These are phyloP conservation scores for Ursus arctos DNA, from an alignment of 2,113 vertebrate genomes.

Conservation along the genomic window DNA sequence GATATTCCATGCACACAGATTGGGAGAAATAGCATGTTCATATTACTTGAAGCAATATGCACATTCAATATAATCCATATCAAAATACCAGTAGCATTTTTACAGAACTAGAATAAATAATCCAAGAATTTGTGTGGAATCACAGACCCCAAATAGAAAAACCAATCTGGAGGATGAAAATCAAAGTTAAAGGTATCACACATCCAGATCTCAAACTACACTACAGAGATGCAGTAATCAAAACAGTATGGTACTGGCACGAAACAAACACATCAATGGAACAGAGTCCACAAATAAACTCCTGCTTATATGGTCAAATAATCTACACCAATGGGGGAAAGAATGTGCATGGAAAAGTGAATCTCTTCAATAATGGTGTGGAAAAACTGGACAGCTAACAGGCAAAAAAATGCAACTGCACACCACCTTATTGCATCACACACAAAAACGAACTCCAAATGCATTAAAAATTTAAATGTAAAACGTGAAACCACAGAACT, in stretches of 20 bases:
- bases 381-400: not conserved
- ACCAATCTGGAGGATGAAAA: not conserved
- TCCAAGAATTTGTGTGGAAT: not conserved
- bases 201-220: not conserved
- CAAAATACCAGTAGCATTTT: not conserved
- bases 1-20: not conserved
- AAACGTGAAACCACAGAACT: not conserved
- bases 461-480: not conserved
- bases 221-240: not conserved
- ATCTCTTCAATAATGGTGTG: not conserved
- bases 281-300: not conserved
- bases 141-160: not conserved
- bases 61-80: not conserved
- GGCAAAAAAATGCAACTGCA: not conserved
- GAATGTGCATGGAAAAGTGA: not conserved
- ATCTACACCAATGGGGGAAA: not conserved
- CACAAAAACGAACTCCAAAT: not conserved
- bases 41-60: not conserved
- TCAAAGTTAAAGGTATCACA: not conserved
- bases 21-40: not conserved
- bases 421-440: not conserved
- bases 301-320: not conserved
- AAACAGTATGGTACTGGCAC: not conserved
- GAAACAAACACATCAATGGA: not conserved
- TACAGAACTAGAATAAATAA: not conserved